A percentile compares a stretch with the other conserved stretches of the same genome.
These are phyloP conservation scores for Microcaecilia unicolor DNA, from an alignment of 2,797 vertebrate genomes.

Conservation along the genomic window DNA sequence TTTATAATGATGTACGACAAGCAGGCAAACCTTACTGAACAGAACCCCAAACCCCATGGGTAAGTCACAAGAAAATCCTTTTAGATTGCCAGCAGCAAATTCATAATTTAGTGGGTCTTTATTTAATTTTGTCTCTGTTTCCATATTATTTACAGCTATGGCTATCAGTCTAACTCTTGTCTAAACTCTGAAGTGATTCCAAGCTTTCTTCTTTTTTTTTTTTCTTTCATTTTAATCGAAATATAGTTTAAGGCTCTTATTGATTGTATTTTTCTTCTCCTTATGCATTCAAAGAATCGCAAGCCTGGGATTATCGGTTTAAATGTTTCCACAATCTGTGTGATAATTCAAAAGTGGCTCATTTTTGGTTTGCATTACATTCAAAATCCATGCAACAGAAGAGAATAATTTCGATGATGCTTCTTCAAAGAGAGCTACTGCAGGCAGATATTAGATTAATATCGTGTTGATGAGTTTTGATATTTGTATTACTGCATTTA, in stretches of 20 bases:
- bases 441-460: no score
- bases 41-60: slow-evolving; percentile 37
- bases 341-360: slow-evolving; percentile 4
- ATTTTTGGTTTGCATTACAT: slow-evolving; percentile 4
- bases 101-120: slow-evolving; percentile 40
- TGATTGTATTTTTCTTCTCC: slow-evolving; percentile 15
- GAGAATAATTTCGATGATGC: background rate
- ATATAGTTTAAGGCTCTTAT: slow-evolving; percentile 29
- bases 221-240: slow-evolving; percentile 15
- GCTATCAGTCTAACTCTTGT: slow-evolving; percentile 18
- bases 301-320: slow-evolving; percentile 14
- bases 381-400: slow-evolving; percentile 3
- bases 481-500: no score
- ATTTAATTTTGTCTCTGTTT: slow-evolving; percentile 46
- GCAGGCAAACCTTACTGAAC: slow-evolving; percentile 36
- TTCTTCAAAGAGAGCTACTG: no score
- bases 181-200: slow-evolving; percentile 31
- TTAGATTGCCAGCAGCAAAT: slow-evolving; percentile 42
- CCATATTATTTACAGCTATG: slow-evolving; percentile 34
- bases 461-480: no score
- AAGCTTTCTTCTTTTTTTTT: slow-evolving; percentile 36
- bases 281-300: slow-evolving; percentile 7
- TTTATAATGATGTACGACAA: slow-evolving; percentile 66
- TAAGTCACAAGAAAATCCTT: slow-evolving; percentile 46
- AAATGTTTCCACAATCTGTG: slow-evolving; percentile 26